Conservation (phyloP, 2,113 vertebrate genomes). For the Lathamus discolor region DNA sequence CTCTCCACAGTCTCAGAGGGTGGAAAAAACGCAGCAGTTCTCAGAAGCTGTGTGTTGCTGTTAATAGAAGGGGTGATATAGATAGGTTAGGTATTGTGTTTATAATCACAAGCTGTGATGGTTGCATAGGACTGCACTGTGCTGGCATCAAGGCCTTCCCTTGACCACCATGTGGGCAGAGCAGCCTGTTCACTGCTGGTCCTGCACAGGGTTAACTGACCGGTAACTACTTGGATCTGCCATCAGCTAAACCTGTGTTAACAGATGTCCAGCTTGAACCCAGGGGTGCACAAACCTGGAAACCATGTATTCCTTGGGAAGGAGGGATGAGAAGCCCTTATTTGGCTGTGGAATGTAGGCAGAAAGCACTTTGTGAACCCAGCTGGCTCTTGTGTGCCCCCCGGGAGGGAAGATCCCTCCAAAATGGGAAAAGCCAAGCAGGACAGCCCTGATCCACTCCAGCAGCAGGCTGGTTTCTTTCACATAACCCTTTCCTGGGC, state of each 20-base stretch:
- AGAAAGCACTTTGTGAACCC: background rate
- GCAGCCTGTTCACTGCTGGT: background rate
- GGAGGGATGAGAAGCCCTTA: background rate
- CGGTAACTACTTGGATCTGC: background rate
- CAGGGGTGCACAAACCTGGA: fast-evolving
- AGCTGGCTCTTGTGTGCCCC: background rate
- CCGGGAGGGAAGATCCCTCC: background rate
- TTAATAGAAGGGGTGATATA: background rate
- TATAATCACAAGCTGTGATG: fast-evolving
- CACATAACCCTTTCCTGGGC: background rate
- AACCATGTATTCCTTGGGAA: fast-evolving
- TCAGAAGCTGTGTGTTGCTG: background rate
- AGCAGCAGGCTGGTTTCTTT: background rate
- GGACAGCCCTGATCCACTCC: background rate
- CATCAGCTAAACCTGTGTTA: background rate
- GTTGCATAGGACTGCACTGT: background rate
- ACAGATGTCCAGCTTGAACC: background rate
- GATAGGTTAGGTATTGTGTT: background rate
- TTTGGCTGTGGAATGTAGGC: slow-evolving; percentile 11
- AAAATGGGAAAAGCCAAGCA: background rate
- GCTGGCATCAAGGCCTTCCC: background rate
- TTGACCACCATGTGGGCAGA: fast-evolving
- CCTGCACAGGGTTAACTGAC: background rate
- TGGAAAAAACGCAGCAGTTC: background rate
- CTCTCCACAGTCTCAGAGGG: background rate